Evolutionary conservation across 2,888 invertebrate genomes (phyloP), one percentile per base, ranked within the genome.

Genomic region (Ichneumoninae sp.): DNA sequence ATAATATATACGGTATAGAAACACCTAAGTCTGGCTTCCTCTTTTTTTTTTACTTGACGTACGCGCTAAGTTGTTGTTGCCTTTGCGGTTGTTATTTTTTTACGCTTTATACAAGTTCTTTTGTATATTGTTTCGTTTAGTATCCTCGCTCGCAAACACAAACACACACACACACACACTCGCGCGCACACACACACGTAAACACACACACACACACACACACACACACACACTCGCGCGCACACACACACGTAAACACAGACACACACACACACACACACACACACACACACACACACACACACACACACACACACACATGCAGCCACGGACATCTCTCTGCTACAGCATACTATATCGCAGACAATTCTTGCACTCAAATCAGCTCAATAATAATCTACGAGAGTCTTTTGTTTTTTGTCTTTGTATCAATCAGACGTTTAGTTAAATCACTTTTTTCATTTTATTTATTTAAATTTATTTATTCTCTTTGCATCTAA

Each of bases 391-490:
- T 82, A 89, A 88, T 89, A 86, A 57, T 22, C 84, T 88, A 89
- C 86, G 86, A 88, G 87, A 89, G 88, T 89, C 88, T 89, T 87
- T 88, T 88, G 81, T 88, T 87, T 87, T 80, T 82, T 86, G 81
- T 84, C 54, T 78, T 85, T 60, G 66, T 71, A 54, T 81, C 79
- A 69, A 74, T 74, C 69, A 47, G 78, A 75, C 74, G 52, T 54
- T 74, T 75, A 68, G 57, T 66, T 40, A 54, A 68, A 77, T 66
- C 16, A 80, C 40, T 65, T 78, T 52, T 75, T 81, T 65, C 54
- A 75, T 40, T 77, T 26, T 66, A 70, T 36, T 78, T 44, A 40
- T 81, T 79, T 52, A 54, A 33, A 57, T 66, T 76, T 40, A 68
- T 68, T 54, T 57, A 33, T 86, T 80, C 79, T 84, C 79, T 36